phyloP scores from a whole-genome alignment of 1,140 invertebrate species.

The Chironomus tepperi region DNA sequence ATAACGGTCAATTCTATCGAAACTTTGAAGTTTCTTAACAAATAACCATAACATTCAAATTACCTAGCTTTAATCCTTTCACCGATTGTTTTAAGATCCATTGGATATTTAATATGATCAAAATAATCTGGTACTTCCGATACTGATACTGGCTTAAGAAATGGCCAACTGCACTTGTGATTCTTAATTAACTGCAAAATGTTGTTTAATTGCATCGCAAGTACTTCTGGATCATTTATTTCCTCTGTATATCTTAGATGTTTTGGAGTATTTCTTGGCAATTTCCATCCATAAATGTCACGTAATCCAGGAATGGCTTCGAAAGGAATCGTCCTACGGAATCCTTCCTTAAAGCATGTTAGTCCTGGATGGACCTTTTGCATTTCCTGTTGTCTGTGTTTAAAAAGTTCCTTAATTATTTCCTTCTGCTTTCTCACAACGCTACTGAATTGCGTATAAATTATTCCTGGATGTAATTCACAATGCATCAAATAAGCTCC shows the following conservation, averaged over 20 bases:
- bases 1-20: neutral
- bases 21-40: neutral
- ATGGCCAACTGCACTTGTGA: slow-evolving; percentile 87
- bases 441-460: slow-evolving; percentile 87
- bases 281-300: slow-evolving; percentile 64
- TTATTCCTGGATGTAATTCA: slow-evolving; percentile 84
- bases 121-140: slow-evolving; percentile 94
- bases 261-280: slow-evolving; percentile 51
- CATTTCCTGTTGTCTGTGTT: slow-evolving; percentile 72
- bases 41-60: neutral
- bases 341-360: slow-evolving; percentile 86
- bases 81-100: slow-evolving; percentile 86
- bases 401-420: slow-evolving; percentile 83
- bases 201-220: slow-evolving; percentile 59
- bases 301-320: slow-evolving; percentile 73
- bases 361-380: slow-evolving; percentile 79
- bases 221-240: slow-evolving; percentile 61
- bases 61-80: slow-evolving; percentile 53
- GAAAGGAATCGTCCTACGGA: slow-evolving; percentile 70
- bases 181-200: slow-evolving; percentile 69
- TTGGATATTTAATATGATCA: slow-evolving; percentile 95
- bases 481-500: slow-evolving; percentile 98
- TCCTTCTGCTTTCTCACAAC: slow-evolving; percentile 90
- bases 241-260: slow-evolving; percentile 55
- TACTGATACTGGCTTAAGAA: slow-evolving; percentile 85